phyloP scores from a whole-genome alignment of 2,888 invertebrate species.

The Galerucella calmariensis region DNA sequence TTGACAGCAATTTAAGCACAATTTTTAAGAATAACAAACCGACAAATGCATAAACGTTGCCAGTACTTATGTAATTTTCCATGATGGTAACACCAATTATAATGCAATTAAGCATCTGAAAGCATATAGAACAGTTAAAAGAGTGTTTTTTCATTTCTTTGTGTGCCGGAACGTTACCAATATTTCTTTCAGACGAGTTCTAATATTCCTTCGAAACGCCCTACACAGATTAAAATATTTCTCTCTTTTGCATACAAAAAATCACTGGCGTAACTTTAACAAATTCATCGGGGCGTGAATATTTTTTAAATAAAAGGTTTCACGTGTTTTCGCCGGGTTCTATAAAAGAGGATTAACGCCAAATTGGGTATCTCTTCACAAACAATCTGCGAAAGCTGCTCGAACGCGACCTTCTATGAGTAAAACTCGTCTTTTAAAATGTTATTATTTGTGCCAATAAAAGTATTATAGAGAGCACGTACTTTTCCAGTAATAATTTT shows the following conservation, averaged over 20 bases:
- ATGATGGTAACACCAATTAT: slow-evolving; percentile 56
- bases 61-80: slow-evolving; percentile 43
- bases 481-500: too few species aligned
- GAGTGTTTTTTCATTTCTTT: slow-evolving; percentile 32
- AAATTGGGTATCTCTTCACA: too few species aligned
- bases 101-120: slow-evolving; percentile 54
- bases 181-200: slow-evolving; percentile 61
- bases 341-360: too few species aligned
- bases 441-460: too few species aligned
- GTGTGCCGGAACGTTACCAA: slow-evolving; percentile 52
- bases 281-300: neutral
- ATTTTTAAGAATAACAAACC: slow-evolving; percentile 7
- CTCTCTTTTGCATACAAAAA: slow-evolving; percentile 59
- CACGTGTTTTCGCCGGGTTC: too few species aligned
- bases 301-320: neutral
- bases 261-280: neutral
- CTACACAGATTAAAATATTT: slow-evolving; percentile 62
- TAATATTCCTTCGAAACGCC: slow-evolving; percentile 60
- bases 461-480: too few species aligned
- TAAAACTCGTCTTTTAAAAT: too few species aligned
- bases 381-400: too few species aligned
- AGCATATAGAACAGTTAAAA: slow-evolving; percentile 20
- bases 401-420: too few species aligned
- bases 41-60: slow-evolving; percentile 39
- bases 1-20: neutral